Evolutionary conservation across 35 echinoderm and acorn worm genomes (phyloP).

Genomic region (Eucidaris tribuloides): DNA sequence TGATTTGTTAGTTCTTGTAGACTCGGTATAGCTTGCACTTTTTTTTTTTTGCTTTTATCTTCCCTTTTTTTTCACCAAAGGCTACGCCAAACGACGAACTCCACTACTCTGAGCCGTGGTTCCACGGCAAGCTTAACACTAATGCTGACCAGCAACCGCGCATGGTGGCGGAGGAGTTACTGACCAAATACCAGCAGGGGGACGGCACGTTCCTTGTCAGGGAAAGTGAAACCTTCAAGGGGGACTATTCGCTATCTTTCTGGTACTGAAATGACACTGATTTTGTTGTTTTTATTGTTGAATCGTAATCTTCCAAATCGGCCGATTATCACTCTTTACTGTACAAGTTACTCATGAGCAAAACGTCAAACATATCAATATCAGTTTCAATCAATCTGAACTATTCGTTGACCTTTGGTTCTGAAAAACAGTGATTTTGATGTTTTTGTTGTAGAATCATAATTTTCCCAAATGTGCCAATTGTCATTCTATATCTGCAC

Average conservation of each 20-base stretch:
- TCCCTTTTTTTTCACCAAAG: not conserved
- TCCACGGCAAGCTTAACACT: constrained; percentile 93
- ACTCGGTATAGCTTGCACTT: too few species aligned
- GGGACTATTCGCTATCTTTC: constrained; percentile 95
- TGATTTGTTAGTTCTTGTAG: too few species aligned
- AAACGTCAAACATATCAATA: too few species aligned
- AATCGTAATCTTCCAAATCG: too few species aligned
- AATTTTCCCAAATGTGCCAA: too few species aligned
- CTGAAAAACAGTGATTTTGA: too few species aligned
- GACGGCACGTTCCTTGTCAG: constrained; percentile 95
- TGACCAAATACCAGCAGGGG: constrained; percentile 86
- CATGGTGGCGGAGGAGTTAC: constrained; percentile 72
- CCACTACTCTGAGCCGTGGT: constrained; percentile 93
- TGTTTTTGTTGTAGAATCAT: too few species aligned
- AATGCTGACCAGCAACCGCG: constrained; percentile 59
- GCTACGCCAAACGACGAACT: constrained; percentile 89
- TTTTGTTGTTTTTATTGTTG: not conserved
- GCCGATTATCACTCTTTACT: too few species aligned
- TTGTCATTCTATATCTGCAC: too few species aligned
- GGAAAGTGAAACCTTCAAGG: constrained; percentile 99
- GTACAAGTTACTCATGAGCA: too few species aligned
- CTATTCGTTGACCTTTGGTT: too few species aligned
- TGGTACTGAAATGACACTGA: constrained; percentile 55
- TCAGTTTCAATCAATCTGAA: too few species aligned
- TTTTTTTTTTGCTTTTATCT: not conserved